phyloP scores from a whole-genome alignment of 2,888 invertebrate species.

The Archips crataeganus region DNA sequence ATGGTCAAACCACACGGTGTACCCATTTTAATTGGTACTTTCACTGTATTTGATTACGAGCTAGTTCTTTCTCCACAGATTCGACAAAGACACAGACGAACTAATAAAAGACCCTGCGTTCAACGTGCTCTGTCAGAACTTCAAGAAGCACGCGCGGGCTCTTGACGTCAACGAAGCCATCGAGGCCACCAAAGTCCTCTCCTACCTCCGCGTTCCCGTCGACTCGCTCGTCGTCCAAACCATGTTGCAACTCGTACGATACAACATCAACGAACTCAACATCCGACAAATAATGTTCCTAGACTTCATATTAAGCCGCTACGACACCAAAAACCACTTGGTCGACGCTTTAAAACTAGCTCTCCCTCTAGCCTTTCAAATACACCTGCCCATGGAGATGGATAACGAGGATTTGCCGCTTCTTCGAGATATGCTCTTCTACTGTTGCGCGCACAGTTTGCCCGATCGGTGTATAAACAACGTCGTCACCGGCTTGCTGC shows the following conservation, averaged over 20 bases:
- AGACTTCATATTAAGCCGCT: constrained; percentile 84
- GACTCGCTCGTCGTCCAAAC: constrained; percentile 87
- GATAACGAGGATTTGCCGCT: constrained; percentile 81
- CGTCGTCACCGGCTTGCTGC: constrained; percentile 80
- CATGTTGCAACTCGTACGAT: constrained; percentile 87
- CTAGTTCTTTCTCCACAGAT: constrained; percentile 49
- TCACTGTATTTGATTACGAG: neutral
- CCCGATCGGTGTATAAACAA: constrained; percentile 82
- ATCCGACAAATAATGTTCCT: constrained; percentile 87
- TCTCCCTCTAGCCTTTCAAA: constrained; percentile 88
- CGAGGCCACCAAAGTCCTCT: constrained; percentile 86
- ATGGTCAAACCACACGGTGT: too few relatives aligned
- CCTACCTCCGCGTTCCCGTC: constrained; percentile 84
- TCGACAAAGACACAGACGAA: constrained; percentile 65
- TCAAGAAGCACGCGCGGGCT: constrained; percentile 83
- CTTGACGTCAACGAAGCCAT: constrained; percentile 84
- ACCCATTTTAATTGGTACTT: neutral
- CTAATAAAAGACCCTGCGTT: constrained; percentile 85
- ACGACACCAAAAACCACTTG: constrained; percentile 82
- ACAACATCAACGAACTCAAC: constrained; percentile 86
- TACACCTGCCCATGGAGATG: constrained; percentile 85
- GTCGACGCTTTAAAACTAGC: constrained; percentile 88
- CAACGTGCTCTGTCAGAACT: constrained; percentile 83
- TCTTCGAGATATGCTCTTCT: constrained; percentile 84
- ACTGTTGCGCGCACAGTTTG: constrained; percentile 77